Evolutionary conservation across 2,797 vertebrate species (phyloP).

Genomic region (Sarcophilus harrisii): DNA sequence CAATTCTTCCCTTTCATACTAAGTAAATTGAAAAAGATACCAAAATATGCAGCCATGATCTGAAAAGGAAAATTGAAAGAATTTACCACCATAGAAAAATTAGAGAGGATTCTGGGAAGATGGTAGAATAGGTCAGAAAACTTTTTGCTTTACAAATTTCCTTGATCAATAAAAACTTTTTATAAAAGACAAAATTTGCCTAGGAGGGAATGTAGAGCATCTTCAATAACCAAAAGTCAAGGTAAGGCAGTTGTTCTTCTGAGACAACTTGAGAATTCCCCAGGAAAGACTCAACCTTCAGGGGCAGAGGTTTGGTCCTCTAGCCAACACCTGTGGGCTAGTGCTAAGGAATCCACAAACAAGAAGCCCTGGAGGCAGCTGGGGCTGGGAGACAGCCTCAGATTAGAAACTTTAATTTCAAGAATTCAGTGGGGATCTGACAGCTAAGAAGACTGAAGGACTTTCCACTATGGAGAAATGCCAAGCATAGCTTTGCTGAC

Average conservation of each 20-base stretch:
- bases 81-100: not conserved
- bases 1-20: not conserved
- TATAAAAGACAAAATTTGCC: not conserved
- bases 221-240: not conserved
- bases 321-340: too few relatives aligned
- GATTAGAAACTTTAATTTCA: not conserved
- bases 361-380: not conserved
- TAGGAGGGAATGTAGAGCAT: not conserved
- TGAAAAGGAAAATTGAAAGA: not conserved
- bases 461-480: not conserved
- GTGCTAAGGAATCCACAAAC: too few relatives aligned
- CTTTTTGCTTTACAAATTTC: not conserved
- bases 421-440: not conserved
- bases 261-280: not conserved
- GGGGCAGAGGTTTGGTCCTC: too few relatives aligned
- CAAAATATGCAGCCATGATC: not conserved
- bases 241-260: not conserved
- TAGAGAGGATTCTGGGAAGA: not conserved
- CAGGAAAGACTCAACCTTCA: not conserved
- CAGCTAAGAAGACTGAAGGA: not conserved
- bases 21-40: not conserved
- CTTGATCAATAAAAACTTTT: too few relatives aligned
- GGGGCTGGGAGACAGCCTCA: not conserved
- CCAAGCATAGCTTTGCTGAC: not conserved
- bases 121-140: not conserved